A percentile compares a stretch with the other conserved stretches of the same genome.
These are phyloP conservation scores for Orbicella faveolata DNA, from an alignment of 64 coral and sea anemone species.

Conservation along the genomic window DNA sequence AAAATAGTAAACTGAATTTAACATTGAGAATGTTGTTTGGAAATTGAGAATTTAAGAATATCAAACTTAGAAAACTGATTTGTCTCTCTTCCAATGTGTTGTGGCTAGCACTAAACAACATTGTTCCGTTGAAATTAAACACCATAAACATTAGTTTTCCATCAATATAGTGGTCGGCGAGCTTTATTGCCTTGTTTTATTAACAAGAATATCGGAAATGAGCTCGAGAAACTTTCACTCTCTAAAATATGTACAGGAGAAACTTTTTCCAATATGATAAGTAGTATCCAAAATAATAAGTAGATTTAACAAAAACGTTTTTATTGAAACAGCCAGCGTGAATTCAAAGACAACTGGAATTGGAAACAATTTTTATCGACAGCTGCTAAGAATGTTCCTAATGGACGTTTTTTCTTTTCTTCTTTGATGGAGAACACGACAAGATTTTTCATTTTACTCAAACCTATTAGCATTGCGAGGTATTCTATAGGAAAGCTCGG, in stretches of 20 bases:
- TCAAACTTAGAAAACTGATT: neutral
- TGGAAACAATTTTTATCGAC: neutral
- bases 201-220: conserved; percentile 3
- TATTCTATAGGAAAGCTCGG: neutral
- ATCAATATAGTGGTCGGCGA: neutral
- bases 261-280: neutral
- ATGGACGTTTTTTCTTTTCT: neutral
- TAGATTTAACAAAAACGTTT: conserved; percentile 1
- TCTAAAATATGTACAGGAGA: neutral
- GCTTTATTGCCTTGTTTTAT: neutral
- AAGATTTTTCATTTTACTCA: neutral
- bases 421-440: neutral
- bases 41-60: neutral
- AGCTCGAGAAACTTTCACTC: neutral
- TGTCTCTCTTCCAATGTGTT: too few species aligned
- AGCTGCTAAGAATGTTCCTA: neutral
- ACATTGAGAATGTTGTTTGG: neutral
- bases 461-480: neutral
- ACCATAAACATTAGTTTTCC: neutral
- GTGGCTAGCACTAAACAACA: too few species aligned
- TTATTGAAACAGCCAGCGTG: neutral
- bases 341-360: neutral
- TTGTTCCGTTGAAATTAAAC: neutral
- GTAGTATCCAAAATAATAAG: neutral
- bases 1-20: neutral